Percentiles rank a stretch among this genome's conserved stretches.
Evolutionary conservation across 2,888 invertebrate species (phyloP).

Genomic region (Acrobeloides nanus): DNA sequence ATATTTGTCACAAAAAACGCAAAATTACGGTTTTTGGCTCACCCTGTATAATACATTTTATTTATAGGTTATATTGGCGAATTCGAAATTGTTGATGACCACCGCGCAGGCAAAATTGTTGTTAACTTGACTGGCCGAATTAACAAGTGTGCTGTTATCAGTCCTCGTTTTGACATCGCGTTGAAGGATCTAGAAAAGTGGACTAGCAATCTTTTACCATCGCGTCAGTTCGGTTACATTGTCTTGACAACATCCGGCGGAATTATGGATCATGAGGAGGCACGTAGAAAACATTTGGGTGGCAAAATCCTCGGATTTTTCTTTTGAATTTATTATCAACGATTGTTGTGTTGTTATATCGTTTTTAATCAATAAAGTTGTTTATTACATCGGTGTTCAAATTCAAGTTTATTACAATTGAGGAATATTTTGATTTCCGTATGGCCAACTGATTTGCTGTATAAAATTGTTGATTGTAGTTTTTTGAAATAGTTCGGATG

Average conservation of each 20-base stretch:
- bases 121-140: conserved; percentile 95
- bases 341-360: no score
- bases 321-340: no score
- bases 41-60: no score
- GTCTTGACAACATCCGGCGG: conserved; percentile 98
- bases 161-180: conserved; percentile 78
- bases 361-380: no score
- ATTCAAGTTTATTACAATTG: no score
- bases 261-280: conserved; percentile 99
- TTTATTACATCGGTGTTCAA: no score
- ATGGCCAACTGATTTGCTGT: no score
- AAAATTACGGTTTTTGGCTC: no score
- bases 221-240: conserved; percentile 94
- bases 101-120: conserved; percentile 96
- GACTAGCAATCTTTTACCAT: conserved; percentile 92
- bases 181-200: conserved; percentile 87
- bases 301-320: conserved; percentile 99
- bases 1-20: no score
- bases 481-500: no score
- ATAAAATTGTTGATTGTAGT: no score
- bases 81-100: conserved; percentile 98
- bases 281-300: conserved; percentile 97
- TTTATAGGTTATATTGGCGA: conserved; percentile 79
- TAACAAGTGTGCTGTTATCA: conserved; percentile 99
- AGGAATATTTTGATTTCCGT: no score